These are phyloP conservation scores for Mesochorus sp. DNA, from an alignment of 2,888 invertebrate species.

Conservation along the genomic window DNA sequence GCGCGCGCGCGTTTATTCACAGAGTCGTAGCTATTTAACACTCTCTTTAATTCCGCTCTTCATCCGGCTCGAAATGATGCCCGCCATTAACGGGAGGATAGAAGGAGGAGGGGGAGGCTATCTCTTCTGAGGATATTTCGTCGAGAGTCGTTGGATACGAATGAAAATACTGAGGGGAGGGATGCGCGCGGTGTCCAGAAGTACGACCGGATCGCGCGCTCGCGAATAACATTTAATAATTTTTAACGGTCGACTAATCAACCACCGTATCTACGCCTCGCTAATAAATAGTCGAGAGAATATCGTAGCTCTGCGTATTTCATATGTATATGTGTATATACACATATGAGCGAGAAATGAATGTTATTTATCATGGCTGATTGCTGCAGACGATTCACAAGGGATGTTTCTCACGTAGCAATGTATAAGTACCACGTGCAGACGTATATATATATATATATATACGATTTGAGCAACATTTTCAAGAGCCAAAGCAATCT, in stretches of 20 bases:
- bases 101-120: background rate
- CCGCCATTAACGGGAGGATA: background rate
- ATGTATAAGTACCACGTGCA: background rate
- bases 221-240: conserved; percentile 44
- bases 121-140: background rate
- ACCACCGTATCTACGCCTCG: background rate
- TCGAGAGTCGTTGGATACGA: no score
- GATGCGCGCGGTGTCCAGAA: background rate
- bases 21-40: conserved; percentile 40
- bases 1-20: background rate
- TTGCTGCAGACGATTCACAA: conserved; percentile 43
- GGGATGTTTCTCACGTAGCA: background rate
- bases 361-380: conserved; percentile 57
- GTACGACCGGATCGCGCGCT: background rate
- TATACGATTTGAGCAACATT: conserved; percentile 15
- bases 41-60: conserved; percentile 24
- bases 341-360: conserved; percentile 14
- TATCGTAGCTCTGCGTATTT: background rate
- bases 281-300: background rate
- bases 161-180: no score
- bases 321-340: background rate
- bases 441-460: background rate
- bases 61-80: background rate
- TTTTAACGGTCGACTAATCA: conserved; percentile 24
- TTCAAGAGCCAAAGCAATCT: conserved; percentile 23